These are phyloP conservation scores for Pelobates cultripes DNA, from an alignment of 2,797 vertebrate genomes.

Conservation along the genomic window DNA sequence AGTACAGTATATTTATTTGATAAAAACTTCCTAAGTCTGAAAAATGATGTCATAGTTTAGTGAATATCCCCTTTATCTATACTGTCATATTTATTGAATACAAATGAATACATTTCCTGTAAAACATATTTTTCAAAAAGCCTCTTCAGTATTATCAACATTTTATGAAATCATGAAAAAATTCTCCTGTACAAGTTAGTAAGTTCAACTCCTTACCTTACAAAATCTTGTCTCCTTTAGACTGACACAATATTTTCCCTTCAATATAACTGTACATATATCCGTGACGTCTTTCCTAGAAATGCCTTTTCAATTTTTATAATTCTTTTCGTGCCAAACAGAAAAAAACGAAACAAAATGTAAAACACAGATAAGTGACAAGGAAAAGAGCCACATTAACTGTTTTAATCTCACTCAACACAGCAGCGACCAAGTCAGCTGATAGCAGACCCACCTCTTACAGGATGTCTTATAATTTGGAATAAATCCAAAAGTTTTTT, in stretches of 20 bases:
- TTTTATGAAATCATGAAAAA: too few species aligned
- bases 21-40: too few species aligned
- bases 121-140: too few species aligned
- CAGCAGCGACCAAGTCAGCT: constrained; percentile 38
- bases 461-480: constrained; percentile 30
- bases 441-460: constrained; percentile 22
- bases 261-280: not conserved
- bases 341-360: not conserved
- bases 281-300: not conserved
- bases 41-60: too few species aligned
- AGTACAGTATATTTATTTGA: too few species aligned
- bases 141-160: too few species aligned
- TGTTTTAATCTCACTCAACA: constrained; percentile 21
- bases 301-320: too few species aligned
- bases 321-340: too few species aligned
- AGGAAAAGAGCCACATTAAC: not conserved
- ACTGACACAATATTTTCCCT: not conserved
- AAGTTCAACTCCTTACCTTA: constrained; percentile 9
- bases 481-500: constrained; percentile 25
- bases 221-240: not conserved
- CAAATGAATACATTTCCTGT: too few species aligned
- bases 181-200: too few species aligned
- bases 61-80: too few species aligned
- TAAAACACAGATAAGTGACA: constrained; percentile 8
- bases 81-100: too few species aligned